phyloP scores from a whole-genome alignment of 2,797 vertebrate genomes.

The Acomys russatus region DNA sequence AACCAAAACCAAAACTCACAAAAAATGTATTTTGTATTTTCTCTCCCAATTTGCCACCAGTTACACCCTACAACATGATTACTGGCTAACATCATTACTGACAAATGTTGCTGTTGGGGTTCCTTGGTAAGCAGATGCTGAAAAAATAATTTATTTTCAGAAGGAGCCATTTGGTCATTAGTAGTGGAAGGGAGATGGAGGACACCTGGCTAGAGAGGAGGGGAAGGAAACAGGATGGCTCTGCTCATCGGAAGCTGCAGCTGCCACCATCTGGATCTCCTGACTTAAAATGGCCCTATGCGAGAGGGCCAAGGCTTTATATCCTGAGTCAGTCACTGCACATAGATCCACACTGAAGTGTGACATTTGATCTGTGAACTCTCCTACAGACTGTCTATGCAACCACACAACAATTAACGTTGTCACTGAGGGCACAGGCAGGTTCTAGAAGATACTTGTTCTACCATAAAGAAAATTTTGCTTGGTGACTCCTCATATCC shows the following conservation, averaged over 20 bases:
- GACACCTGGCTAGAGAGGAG: not conserved
- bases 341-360: not conserved
- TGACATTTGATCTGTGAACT: not conserved
- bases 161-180: not conserved
- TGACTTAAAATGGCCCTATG: not conserved
- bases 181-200: not conserved
- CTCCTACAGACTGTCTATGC: not conserved
- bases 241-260: not conserved
- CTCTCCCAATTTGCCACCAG: not conserved
- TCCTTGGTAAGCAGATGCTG: not conserved
- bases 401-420: not conserved
- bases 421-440: not conserved
- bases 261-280: not conserved
- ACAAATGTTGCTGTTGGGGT: not conserved
- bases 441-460: not conserved
- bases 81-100: not conserved
- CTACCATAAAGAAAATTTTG: not conserved
- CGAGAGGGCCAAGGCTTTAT: not conserved
- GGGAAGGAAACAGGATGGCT: not conserved
- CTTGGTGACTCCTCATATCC: not conserved
- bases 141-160: not conserved
- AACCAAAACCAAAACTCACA: not conserved
- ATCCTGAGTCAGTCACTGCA: not conserved
- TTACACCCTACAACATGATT: not conserved
- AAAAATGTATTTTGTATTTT: not conserved